Conservation (phyloP, 2,113 vertebrate species). For the Etheostoma spectabile region DNA sequence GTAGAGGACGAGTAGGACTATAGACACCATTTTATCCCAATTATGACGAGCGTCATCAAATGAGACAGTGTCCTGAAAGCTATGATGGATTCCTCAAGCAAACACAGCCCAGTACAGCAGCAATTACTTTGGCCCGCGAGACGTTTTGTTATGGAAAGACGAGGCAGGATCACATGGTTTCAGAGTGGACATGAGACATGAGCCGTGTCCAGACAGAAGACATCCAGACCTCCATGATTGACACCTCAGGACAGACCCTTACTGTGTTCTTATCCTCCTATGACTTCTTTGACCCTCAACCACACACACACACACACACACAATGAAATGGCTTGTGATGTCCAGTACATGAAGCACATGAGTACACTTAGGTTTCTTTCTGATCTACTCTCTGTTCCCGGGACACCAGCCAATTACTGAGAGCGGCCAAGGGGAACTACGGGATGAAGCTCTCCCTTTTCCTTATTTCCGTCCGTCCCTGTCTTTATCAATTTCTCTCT, state of each 20-base stretch:
- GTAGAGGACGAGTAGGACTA: not conserved
- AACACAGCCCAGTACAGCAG: not conserved
- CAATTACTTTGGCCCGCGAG: not conserved
- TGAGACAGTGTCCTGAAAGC: not conserved
- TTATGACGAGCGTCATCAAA: not conserved
- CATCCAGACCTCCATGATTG: slow-evolving; percentile 35
- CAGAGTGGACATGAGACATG: slow-evolving; percentile 8
- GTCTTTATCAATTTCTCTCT: slow-evolving; percentile 16
- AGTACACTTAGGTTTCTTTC: slow-evolving; percentile 65
- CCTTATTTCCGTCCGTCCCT: slow-evolving; percentile 55
- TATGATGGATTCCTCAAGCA: not conserved
- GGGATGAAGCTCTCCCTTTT: slow-evolving; percentile 34
- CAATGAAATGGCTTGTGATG: slow-evolving; percentile 65
- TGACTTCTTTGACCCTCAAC: slow-evolving; percentile 31
- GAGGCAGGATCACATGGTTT: slow-evolving; percentile 31
- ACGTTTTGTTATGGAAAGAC: not conserved
- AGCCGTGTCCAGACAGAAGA: slow-evolving; percentile 26
- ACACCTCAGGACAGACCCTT: slow-evolving; percentile 57
- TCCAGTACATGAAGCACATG: slow-evolving; percentile 73
- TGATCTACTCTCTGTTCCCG: slow-evolving; percentile 70
- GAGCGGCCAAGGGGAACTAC: slow-evolving; percentile 67
- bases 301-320: slow-evolving; percentile 28
- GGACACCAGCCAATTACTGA: slow-evolving; percentile 77
- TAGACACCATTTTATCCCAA: not conserved
- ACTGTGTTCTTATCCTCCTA: slow-evolving; percentile 46